These are phyloP conservation scores for Tenualosa thibaudeaui DNA, from an alignment of 2,797 vertebrate species.

Conservation along the genomic window DNA sequence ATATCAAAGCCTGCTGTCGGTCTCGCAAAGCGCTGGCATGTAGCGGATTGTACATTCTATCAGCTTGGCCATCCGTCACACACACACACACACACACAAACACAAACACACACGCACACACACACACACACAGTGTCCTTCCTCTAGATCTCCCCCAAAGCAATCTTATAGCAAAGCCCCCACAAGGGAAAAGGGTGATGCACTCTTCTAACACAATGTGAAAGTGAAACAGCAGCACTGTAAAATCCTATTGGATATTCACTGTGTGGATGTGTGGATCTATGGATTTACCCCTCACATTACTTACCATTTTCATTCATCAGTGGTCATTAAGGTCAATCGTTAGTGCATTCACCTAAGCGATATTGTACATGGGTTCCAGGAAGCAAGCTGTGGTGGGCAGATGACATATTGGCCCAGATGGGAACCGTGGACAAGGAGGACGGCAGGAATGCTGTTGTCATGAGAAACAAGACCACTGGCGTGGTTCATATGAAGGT, in stretches of 20 bases:
- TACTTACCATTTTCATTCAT: neutral
- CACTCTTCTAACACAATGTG: too few species aligned
- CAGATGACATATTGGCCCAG: constrained; percentile 80
- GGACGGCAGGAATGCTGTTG: constrained; percentile 76
- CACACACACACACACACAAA: neutral
- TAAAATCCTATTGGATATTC: too few species aligned
- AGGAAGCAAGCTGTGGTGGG: constrained; percentile 88
- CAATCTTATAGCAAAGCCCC: too few species aligned
- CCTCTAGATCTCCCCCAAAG: too few species aligned
- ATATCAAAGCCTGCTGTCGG: constrained; percentile 21
- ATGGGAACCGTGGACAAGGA: constrained; percentile 81
- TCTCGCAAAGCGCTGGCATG: neutral
- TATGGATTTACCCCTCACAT: neutral
- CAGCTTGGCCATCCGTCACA: neutral
- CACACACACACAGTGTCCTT: neutral
- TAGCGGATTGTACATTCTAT: constrained; percentile 1
- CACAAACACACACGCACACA: neutral
- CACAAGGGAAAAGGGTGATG: too few species aligned
- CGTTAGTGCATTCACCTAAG: neutral
- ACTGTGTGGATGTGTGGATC: neutral
- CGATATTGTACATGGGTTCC: neutral
- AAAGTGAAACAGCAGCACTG: too few species aligned
- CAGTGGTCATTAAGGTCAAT: neutral
- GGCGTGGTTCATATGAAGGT: constrained; percentile 84
- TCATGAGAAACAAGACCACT: constrained; percentile 79